Conservation (phyloP, 2,797 vertebrate genomes). For the Smutsia gigantea region DNA sequence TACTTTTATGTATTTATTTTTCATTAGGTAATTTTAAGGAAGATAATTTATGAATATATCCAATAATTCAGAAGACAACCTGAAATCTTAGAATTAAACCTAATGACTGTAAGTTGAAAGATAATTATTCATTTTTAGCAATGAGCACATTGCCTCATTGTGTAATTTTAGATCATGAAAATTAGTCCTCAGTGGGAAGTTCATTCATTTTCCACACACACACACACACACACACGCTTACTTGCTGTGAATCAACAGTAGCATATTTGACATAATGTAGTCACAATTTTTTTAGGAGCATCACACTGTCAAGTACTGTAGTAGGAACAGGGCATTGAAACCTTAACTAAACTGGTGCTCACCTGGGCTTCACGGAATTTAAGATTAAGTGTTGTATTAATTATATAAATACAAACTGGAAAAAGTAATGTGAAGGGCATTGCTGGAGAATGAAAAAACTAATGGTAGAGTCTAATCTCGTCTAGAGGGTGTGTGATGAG, state of each 20-base stretch:
- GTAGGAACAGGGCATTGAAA: not conserved
- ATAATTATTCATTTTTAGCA: not conserved
- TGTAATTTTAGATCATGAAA: not conserved
- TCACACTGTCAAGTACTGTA: not conserved
- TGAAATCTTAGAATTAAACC: not conserved
- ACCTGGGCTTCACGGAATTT: not conserved
- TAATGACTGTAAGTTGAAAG: not conserved
- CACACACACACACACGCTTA: not conserved
- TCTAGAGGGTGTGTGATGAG: not conserved
- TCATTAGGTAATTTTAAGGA: constrained; percentile 14
- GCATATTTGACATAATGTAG: not conserved
- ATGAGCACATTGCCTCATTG: not conserved
- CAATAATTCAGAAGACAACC: not conserved
- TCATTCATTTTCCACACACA: not conserved
- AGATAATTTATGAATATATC: not conserved
- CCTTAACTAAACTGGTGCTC: not conserved
- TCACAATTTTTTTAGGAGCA: not conserved
- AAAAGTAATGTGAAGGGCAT: not conserved
- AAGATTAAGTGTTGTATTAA: not conserved
- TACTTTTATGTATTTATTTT: constrained; percentile 33
- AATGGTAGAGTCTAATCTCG: not conserved
- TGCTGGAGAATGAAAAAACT: not conserved
- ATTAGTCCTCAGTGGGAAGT: not conserved
- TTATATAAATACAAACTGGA: not conserved
- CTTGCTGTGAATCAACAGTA: not conserved